Evolutionary conservation across 2,113 vertebrate genomes (phyloP), one percentile per base, ranked within the genome.

Genomic region (Cottus gobio): DNA sequence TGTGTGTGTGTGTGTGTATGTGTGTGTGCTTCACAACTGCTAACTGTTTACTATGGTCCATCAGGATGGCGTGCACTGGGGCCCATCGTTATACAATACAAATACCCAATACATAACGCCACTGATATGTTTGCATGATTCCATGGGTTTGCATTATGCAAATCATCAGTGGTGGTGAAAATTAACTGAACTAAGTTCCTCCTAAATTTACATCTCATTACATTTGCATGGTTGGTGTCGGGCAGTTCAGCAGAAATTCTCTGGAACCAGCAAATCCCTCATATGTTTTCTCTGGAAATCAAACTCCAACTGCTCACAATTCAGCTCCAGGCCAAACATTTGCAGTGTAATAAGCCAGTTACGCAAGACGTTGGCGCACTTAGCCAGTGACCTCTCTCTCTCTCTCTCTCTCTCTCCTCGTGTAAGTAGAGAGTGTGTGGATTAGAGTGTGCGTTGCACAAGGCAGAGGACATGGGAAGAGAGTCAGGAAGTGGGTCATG

Each of bases 331-430:
- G 71, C 62, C 34, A 71, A 82, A 84, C 70, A 58, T 75, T 69
- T 3, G n/a, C 68, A 16, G 71, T 57, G 74, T 79, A 84, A 86
- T 87, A 88, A 88, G 74, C 68, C 72, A 57, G 86, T 91, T 90
- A 89, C 64, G 85, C 86, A 91, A 91, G 77, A 44, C 58, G 1
- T 1, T 90, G 87, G 79, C 84, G 82, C 67, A 85, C 80, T 85
- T 87, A 85, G 82, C 68, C 46, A 20, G 36, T 80, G 85, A 82
- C 85, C 86, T 78, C 75, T 58, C 75, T 50, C 71, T 24, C 42
- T 65, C 68, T 26, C 52, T 62, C 56, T 58, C 26, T 13, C 11
- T 56, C n/a, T 26, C 52, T 56, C 52, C 22, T 24, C 22, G 74
- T 77, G 74, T 58, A 50, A 73, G 73, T 52, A 65, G 60, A 30